Base-by-base conservation (phyloP, 2,797 vertebrate species). In the Myotis vivesi region DNA sequence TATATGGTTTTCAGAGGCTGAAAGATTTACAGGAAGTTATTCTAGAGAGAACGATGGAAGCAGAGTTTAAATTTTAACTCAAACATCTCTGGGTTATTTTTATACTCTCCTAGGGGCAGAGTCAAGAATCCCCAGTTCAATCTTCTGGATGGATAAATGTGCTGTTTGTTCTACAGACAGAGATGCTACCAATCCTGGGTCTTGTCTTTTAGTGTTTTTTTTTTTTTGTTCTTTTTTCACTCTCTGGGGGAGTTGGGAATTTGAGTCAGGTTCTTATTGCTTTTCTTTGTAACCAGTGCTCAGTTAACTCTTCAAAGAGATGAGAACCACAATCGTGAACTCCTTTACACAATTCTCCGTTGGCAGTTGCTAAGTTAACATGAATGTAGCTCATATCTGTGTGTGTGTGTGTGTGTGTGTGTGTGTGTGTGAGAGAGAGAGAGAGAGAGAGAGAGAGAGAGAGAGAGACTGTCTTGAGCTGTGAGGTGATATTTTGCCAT, bases 31-130 rank as follows among this genome's bases (percentile, higher is more conserved):
- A 83, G 72, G 38, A 77, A 66, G 49, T 94, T 75, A 41, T 81
- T 90, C 41, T 90, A 87, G 77, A 72, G 28, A 92, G 77, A 95
- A 88, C 12, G 46, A 68, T 93, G 69, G 76, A 72, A 96, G n/a
- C 19, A 22, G 41, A 46, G 69, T 85, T 92, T 66, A 81, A 85
- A 16, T 94, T 93, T 84, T 87, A 75, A 77, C 25, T 91, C 93
- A 80, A 95, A 95, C 69, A 41, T 55, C 30, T 77, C 28, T 82
- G 83, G 76, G 57, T 92, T 19, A 38, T 51, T 13, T 92, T 87
- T 82, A 82, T 64, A 66, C 23, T 64, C 36, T 57, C 2, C 9
- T 44, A 73, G 84, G 49, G 64, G 41, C 25, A 28, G 30, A n/a
- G 15, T 20, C 46, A 80, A 55, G 82, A 76, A 51, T 53, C 41